Conservation (phyloP, 2,797 vertebrate species). For the Dallia pectoralis region DNA sequence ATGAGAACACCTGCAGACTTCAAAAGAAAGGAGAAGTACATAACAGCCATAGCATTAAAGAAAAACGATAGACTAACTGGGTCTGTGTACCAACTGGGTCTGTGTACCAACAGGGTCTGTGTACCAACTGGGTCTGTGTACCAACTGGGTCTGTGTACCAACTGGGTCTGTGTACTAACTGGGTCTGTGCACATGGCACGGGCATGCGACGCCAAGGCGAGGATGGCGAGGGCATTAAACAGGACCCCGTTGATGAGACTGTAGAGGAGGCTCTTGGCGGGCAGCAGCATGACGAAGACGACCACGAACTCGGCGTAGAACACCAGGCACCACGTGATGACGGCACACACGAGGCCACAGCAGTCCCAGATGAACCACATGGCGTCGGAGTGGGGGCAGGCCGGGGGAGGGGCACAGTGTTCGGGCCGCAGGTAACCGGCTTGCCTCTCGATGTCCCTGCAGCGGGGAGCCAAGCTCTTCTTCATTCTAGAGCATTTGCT, state of each 20-base stretch:
- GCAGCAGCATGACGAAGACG: slow-evolving; percentile 92
- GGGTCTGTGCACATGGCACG: slow-evolving; percentile 97
- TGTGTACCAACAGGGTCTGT: too few species aligned
- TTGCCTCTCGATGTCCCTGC: slow-evolving; percentile 94
- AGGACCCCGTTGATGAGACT: slow-evolving; percentile 89
- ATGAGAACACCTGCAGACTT: not conserved
- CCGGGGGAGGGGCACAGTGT: slow-evolving; percentile 88
- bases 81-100: slow-evolving; percentile 97
- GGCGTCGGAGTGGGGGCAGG: slow-evolving; percentile 69
- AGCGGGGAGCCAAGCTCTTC: slow-evolving; percentile 81
- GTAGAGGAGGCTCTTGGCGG: slow-evolving; percentile 84
- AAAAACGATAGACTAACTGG: slow-evolving; percentile 70
- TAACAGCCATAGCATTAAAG: not conserved
- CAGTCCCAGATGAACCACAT: slow-evolving; percentile 99
- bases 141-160: too few species aligned
- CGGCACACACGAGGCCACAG: slow-evolving; percentile 92
- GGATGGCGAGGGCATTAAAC: slow-evolving; percentile 90
- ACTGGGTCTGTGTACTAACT: too few species aligned
- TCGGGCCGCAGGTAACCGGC: slow-evolving; percentile 92
- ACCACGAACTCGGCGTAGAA: slow-evolving; percentile 97
- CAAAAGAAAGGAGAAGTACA: not conserved
- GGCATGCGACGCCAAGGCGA: slow-evolving; percentile 92
- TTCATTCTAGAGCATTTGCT: slow-evolving; percentile 82
- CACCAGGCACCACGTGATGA: slow-evolving; percentile 95
- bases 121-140: too few species aligned